Base-by-base conservation (phyloP, 2,888 invertebrate genomes). In the Xestobium rufovillosum region DNA sequence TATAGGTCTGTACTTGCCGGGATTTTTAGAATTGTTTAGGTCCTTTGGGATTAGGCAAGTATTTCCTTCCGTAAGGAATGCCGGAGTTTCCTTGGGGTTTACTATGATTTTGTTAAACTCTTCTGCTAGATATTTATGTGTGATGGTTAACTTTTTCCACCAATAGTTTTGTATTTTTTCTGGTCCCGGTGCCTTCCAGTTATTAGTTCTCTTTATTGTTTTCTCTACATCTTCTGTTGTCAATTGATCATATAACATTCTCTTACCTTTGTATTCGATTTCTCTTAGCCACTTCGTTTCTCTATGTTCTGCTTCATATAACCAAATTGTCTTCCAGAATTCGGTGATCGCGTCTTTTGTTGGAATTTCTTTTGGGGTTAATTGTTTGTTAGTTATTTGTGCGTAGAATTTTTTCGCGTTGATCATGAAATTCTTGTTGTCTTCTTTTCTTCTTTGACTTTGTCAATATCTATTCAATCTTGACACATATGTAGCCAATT, bases 271-370 rank as follows among this genome's bases (percentile, higher is more conserved):
- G n/a, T n/a, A n/a, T n/a, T n/a, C n/a, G n/a, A n/a, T n/a, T n/a
- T n/a, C n/a, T n/a, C n/a, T n/a, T n/a, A n/a, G n/a, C n/a, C n/a
- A n/a, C 11, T 19, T 3, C 9, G n/a, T 9, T 31, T 6, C 14
- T 31, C 3, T 31, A 14, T 33, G 33, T 33, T 15, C 19, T 8
- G 26, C 19, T 23, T n/a, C 11, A 12, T 3, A 14, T 25, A 26
- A 33, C 33, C 25, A 33, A 9, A 33, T n/a, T 15, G 16, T 15
- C 14, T 25, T 17, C 33, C 33, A 33, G 26, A 15, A 33, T 2
- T 11, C 14, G 10, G 14, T 16, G 9, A 33, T 4, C 14, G 23
- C 25, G 8, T 19, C 25, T n/a, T n/a, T n/a, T n/a, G n/a, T n/a
- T n/a, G n/a, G n/a, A n/a, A n/a, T n/a, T n/a, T n/a, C n/a, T n/a